A percentile compares a stretch with the other conserved stretches of the same genome.
These are phyloP conservation scores for Chlorops oryzae DNA, from an alignment of 1,140 invertebrate species.

Conservation along the genomic window DNA sequence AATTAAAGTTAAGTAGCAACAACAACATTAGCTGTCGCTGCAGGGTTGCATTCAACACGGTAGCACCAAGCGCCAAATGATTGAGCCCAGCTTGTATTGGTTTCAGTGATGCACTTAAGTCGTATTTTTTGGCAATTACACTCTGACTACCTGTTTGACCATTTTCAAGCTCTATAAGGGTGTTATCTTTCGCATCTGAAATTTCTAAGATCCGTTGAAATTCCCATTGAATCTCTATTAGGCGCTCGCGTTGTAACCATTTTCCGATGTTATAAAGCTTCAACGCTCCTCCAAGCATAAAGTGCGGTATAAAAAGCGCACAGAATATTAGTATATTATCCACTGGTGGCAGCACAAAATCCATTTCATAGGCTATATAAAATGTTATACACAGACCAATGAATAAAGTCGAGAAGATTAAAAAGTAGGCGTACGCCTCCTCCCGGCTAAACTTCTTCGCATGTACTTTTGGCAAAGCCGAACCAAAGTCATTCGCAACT, in stretches of 20 bases:
- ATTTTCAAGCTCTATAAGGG: too few species aligned
- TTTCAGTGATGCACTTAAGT: conserved; percentile 8
- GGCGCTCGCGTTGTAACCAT: conserved; percentile 19
- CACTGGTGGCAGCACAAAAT: conserved; percentile 33
- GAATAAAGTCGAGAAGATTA: conserved; percentile 30
- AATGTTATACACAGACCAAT: conserved; percentile 17
- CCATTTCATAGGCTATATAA: conserved; percentile 38
- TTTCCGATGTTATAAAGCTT: conserved; percentile 22
- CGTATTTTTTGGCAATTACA: conserved; percentile 5
- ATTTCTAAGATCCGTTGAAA: too few species aligned
- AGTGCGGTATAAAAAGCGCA: conserved; percentile 33
- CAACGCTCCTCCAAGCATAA: conserved; percentile 26
- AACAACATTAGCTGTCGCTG: conserved; percentile 26
- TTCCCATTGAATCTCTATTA: conserved; percentile 14
- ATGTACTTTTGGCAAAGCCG: conserved; percentile 5
- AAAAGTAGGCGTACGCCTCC: conserved; percentile 20
- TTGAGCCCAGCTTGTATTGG: conserved; percentile 18
- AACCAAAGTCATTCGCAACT: conserved; percentile 17
- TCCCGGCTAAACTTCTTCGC: neutral
- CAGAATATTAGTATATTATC: conserved; percentile 28
- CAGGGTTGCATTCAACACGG: conserved; percentile 14
- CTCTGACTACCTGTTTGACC: too few species aligned
- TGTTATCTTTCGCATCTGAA: too few species aligned
- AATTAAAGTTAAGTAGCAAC: conserved; percentile 27
- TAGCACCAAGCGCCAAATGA: conserved; percentile 10